These are phyloP conservation scores for Athrips mouffetella DNA, from an alignment of 2,888 invertebrate species.

Conservation along the genomic window DNA sequence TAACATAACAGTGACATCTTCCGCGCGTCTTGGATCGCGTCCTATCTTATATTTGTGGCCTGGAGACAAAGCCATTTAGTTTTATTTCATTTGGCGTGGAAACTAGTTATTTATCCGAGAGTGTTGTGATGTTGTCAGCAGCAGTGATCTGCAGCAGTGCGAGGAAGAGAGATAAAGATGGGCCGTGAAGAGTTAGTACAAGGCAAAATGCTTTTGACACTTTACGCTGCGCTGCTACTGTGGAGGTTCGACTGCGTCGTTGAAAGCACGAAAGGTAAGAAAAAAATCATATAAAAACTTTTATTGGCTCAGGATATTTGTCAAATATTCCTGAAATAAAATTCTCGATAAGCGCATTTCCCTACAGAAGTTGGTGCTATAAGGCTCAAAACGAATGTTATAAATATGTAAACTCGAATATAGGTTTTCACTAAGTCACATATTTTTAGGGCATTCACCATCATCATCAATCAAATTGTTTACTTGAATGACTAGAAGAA, in stretches of 20 bases:
- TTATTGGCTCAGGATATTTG: not conserved
- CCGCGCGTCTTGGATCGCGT: slow-evolving; percentile 31
- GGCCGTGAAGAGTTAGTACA: slow-evolving; percentile 58
- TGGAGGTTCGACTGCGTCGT: slow-evolving; percentile 69
- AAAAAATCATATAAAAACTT: slow-evolving; percentile 10
- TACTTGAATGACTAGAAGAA: no score
- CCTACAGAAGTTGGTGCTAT: no score
- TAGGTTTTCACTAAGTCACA: no score
- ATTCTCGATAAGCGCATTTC: no score
- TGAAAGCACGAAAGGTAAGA: slow-evolving; percentile 70
- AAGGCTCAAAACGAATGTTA: no score
- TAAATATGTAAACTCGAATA: no score
- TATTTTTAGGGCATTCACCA: no score
- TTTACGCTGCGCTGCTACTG: slow-evolving; percentile 60
- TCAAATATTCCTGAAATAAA: no score
- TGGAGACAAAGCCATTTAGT: not conserved
- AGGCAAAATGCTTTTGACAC: slow-evolving; percentile 64
- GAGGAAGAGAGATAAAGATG: slow-evolving; percentile 55
- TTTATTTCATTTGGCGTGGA: not conserved
- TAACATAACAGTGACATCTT: slow-evolving; percentile 36
- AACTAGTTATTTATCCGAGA: not conserved
- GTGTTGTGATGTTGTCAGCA: slow-evolving; percentile 60
- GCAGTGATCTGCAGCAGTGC: slow-evolving; percentile 53
- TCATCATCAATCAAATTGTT: no score
- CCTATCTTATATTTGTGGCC: slow-evolving; percentile 1